Evolutionary conservation across 1,140 invertebrate genomes (phyloP).

Genomic region (Planococcus citri): DNA sequence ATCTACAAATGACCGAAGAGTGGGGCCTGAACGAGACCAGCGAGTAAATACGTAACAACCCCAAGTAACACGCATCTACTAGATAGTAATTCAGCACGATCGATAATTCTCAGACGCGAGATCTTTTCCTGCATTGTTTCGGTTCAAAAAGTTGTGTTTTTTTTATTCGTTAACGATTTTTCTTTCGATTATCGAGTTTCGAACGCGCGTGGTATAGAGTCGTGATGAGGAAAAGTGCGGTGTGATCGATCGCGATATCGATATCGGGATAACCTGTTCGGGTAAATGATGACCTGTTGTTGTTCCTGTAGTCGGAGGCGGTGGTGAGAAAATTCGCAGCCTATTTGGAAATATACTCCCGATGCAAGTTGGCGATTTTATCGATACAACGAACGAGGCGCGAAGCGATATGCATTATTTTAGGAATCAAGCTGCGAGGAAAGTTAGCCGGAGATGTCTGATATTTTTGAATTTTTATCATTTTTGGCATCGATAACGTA

Average conservation of each 20-base stretch:
- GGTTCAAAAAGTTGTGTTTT: too few relatives aligned
- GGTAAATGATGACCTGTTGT: neutral
- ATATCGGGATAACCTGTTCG: neutral
- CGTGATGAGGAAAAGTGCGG: too few relatives aligned
- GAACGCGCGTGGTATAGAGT: too few relatives aligned
- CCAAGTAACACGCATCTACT: constrained; percentile 12
- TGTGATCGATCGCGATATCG: neutral
- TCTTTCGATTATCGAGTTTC: neutral
- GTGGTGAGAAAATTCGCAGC: too few relatives aligned
- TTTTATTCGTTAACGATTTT: neutral
- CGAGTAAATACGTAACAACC: constrained; percentile 3
- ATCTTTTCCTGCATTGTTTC: too few relatives aligned
- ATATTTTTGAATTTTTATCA: constrained; percentile 8
- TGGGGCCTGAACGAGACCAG: neutral
- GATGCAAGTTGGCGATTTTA: too few relatives aligned
- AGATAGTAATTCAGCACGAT: constrained; percentile 10
- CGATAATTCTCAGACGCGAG: constrained; percentile 12
- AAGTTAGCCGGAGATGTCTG: neutral
- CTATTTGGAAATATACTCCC: too few relatives aligned
- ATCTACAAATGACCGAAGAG: neutral
- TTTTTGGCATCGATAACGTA: constrained; percentile 2
- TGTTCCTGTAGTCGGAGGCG: too few relatives aligned
- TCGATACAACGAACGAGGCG: too few relatives aligned
- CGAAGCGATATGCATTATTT: neutral
- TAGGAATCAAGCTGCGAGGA: neutral